phyloP scores from a whole-genome alignment of 2,113 vertebrate species.

The Isurus oxyrinchus region DNA sequence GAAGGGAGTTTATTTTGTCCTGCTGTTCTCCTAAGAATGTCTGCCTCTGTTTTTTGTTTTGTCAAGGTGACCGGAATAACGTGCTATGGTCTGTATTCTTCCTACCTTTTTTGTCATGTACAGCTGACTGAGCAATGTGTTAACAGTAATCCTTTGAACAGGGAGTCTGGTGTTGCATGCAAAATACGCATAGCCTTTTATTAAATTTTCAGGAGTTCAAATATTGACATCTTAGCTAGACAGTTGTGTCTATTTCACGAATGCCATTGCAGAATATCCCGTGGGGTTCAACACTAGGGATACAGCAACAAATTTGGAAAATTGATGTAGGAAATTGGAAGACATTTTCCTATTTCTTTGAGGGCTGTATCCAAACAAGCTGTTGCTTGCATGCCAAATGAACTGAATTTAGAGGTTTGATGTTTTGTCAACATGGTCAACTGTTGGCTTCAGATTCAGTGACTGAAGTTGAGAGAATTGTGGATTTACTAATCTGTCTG shows the following conservation, averaged over 20 bases:
- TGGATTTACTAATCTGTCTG: background rate
- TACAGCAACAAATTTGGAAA: background rate
- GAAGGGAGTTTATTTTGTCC: background rate
- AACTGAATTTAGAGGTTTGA: background rate
- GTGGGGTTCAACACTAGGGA: background rate
- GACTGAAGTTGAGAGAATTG: background rate
- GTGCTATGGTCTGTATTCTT: background rate
- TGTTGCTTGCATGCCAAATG: background rate
- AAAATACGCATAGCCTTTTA: background rate
- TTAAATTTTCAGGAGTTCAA: constrained; percentile 10
- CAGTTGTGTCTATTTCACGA: background rate
- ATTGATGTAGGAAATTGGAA: background rate
- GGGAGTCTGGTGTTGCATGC: background rate
- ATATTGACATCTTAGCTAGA: constrained; percentile 8
- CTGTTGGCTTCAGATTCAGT: background rate
- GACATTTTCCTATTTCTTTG: background rate
- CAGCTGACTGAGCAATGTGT: background rate
- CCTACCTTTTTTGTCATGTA: background rate
- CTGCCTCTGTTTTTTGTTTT: background rate
- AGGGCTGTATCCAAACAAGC: background rate
- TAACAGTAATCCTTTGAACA: background rate
- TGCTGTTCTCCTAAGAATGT: background rate
- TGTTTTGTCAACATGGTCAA: background rate
- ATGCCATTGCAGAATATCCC: background rate
- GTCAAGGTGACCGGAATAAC: constrained; percentile 13